Conservation (phyloP, 30 jellyfish, hydroid and myxozoan species). For the Aurelia sp. region DNA sequence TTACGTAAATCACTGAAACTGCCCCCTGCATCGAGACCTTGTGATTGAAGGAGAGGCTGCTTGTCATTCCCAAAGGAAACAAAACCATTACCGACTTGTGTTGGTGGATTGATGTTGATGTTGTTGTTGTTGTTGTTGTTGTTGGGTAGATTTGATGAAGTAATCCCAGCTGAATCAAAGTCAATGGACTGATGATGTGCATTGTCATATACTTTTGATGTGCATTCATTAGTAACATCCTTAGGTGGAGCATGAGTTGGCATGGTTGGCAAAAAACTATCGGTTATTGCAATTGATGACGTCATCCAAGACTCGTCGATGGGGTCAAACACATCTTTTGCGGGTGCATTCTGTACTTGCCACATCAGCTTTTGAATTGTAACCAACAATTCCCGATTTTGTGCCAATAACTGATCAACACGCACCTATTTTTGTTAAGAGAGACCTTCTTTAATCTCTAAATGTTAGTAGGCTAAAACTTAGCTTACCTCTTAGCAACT, state of each 20-base stretch:
- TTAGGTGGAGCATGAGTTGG: background rate
- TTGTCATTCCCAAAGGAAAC: background rate
- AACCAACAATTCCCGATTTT: conserved; percentile 79
- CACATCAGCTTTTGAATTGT: conserved; percentile 72
- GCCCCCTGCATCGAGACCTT: background rate
- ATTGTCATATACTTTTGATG: conserved; percentile 54
- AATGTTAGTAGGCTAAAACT: too few species aligned
- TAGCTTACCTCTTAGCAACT: too few species aligned
- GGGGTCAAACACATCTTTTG: conserved; percentile 67
- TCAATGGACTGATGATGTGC: conserved; percentile 51
- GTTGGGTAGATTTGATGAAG: background rate
- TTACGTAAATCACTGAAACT: conserved; percentile 42
- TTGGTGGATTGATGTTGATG: background rate
- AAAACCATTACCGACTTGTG: background rate
- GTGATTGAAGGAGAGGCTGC: background rate
- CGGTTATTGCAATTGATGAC: conserved; percentile 46
- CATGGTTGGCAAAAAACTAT: conserved; percentile 28
- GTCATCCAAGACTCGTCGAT: conserved; percentile 89
- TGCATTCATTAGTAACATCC: conserved; percentile 45
- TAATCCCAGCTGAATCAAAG: conserved; percentile 3
- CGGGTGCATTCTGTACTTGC: conserved; percentile 68
- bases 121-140: background rate
- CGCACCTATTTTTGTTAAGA: conserved; percentile 57
- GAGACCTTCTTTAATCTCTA: too few species aligned
- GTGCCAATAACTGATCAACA: conserved; percentile 84